Base-by-base conservation (phyloP, 1,140 invertebrate species). In the Drosophila bocki region DNA sequence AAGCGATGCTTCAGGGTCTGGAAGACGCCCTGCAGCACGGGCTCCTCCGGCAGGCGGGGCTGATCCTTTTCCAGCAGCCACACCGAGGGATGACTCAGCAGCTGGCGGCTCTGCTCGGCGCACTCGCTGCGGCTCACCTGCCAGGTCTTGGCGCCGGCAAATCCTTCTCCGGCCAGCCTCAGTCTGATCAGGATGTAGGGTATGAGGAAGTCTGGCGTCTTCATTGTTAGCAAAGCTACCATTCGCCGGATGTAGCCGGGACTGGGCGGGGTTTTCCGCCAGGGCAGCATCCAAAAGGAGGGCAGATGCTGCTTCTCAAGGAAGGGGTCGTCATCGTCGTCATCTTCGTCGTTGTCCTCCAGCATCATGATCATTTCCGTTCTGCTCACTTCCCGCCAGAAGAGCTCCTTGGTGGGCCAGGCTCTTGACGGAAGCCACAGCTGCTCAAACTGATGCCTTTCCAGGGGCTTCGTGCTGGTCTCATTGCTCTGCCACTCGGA, bases 81-180 rank as follows among this genome's bases (percentile, higher is more conserved):
- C 0, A 51, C 70, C 3, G 67, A 32, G 2, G 83, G 80, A 29
- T 87, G 82, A n/a, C 65, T 60, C 45, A 86, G 26, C 26, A 86
- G 33, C 19, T 58, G 41, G 0, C 80, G 76, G 13, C 65, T 9
- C 17, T 87, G 83, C 13, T 45, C 67, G 13, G 76, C 69, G 8
- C 82, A 86, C 22, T 70, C 42, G 9, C 41, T 39, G 8, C 62
- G 50, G 0, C 39, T 48, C 1, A 87, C 58, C 1, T 4, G 9
- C 39, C 54, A 53, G 42, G 7, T 0, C 11, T 22, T 15, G 42
- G 7, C 1, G 3, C 29, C 12, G 22, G n/a, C 12, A 13, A 12
- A 9, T 45, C 17, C 41, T 53, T 9, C 15, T 29, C 33, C 15
- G 13, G 15, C 9, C 4, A 60, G 7, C 8, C 8, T 8, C n/a